Conservation (phyloP, 2,888 invertebrate genomes). For the Aplocera efformata region DNA sequence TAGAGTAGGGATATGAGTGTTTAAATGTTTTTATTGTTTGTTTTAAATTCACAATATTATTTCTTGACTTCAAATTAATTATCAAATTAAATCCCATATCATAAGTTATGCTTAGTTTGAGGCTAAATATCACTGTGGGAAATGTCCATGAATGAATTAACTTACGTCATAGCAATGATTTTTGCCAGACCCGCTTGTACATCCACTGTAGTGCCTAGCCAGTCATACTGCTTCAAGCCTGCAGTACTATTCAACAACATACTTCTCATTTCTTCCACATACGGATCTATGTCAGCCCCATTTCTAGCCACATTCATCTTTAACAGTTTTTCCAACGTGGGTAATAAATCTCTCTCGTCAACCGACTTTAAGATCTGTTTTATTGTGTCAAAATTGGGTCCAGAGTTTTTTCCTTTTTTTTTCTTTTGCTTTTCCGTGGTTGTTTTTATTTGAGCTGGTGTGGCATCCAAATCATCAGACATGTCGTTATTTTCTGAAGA, state of each 20-base stretch:
- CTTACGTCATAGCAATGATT: slow-evolving; percentile 52
- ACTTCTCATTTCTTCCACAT: slow-evolving; percentile 45
- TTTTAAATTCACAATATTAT: too few relatives aligned
- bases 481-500: not conserved
- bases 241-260: slow-evolving; percentile 41
- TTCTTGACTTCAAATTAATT: too few relatives aligned
- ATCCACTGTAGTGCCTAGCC: slow-evolving; percentile 56
- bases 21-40: too few relatives aligned
- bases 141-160: slow-evolving; percentile 15
- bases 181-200: slow-evolving; percentile 49
- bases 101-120: too few relatives aligned
- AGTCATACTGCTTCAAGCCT: slow-evolving; percentile 49
- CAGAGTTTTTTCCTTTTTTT: slow-evolving; percentile 2
- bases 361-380: slow-evolving; percentile 21
- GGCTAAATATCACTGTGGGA: too few relatives aligned
- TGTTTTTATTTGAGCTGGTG: not conserved
- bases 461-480: slow-evolving; percentile 1
- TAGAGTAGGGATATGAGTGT: too few relatives aligned
- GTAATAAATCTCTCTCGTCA: slow-evolving; percentile 20
- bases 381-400: slow-evolving; percentile 23
- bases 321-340: slow-evolving; percentile 23
- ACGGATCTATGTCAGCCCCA: slow-evolving; percentile 28
- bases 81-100: too few relatives aligned
- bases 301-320: not conserved
- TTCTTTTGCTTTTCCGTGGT: not conserved